Base-by-base conservation (phyloP, 1,140 invertebrate species). In the Atta colombica region DNA sequence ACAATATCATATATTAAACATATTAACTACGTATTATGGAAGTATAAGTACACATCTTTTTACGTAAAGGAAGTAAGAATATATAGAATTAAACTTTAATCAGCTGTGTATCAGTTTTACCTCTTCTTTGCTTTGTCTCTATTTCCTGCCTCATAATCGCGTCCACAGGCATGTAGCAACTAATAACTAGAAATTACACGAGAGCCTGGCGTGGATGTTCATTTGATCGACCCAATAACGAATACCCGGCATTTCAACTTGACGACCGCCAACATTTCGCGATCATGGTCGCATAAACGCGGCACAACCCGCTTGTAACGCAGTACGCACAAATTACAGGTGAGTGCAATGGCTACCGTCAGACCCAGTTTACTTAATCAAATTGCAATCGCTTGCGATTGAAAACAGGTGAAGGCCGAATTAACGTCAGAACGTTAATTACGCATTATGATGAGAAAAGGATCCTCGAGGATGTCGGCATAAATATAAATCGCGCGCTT, bases 191-290 rank as follows among this genome's bases (percentile, higher is more conserved):
- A 71, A 81, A 81, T 81, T 81, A 81, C 63, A 31, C 31, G 77
- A 74, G 39, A 86, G 61, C 53, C 55, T 74, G 8, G 28, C 55
- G 18, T 72, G 58, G 14, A 61, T 63, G 28, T 74, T 58, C 18
- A 55, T 55, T 86, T 81, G 72, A 86, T 87, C 85, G 87, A 89
- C 69, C 58, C 31, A 89, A 77, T 90, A 89, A 87, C 58, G 45
- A 72, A 81, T 71, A 45, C 77, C 39, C 68, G 72, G 61, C 78
- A 81, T 88, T 72, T 39, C 87, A 80, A 89, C 80, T 90, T 74
- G 53, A 49, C 74, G 65, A 49, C 85, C 78, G 35, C 85, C 87
- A 74, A 87, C 87, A 16, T 84, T 90, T 87, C 77, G 82, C 63
- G 88, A 89, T 89, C 88, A 90, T 69, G 80, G 89, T 78, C 89